Base-by-base conservation (phyloP, 2,888 invertebrate species). In the Sinotaia quadrata region DNA sequence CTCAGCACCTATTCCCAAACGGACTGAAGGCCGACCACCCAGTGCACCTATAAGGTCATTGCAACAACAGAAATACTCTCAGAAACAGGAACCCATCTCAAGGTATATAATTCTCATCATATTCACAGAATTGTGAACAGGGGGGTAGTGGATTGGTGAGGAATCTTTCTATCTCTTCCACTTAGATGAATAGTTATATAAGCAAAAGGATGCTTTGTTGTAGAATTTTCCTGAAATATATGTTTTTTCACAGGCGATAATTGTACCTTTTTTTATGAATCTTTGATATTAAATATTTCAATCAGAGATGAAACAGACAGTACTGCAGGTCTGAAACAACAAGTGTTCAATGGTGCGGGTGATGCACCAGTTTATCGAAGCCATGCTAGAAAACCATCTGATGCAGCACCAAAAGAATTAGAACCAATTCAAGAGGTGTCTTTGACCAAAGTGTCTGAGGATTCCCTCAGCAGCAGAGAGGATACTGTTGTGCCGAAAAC, bases 331-430 rank as follows among this genome's bases (percentile, higher is more conserved):
- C 7, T n/a, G 18, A 36, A 58, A 27, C 54, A 27, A 18, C 18
- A 21, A 8, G 27, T 21, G n/a, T 21, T 36, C 36, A 34, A 27
- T 34, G 47, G 56, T 5, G 36, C 63, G 1, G 69, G 69, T 10
- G 69, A 69, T 54, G 69, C 66, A 21, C 60, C 59, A 2, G 44
- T 31, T 15, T 18, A 54, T 8, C 68, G 66, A 54, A 49, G 57
- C 49, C 75, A 72, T 59, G 71, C 68, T 1, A 63, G 79, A 21
- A 75, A 72, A 62, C 69, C 71, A 31, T 77, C 79, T 10, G 75
- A 78, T 56, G 67, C 72, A 44, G 71, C 67, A 31, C 74, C 68
- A n/a, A 69, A 68, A 37, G 79, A 80, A 27, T 74, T 82, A 47
- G 75, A 77, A 33, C 77, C 80, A 18, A 81, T 83, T 36, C 49